Evolutionary conservation across 2,888 invertebrate genomes (phyloP), one percentile per base, ranked within the genome.

Genomic region (Ischnus inquisitorius): DNA sequence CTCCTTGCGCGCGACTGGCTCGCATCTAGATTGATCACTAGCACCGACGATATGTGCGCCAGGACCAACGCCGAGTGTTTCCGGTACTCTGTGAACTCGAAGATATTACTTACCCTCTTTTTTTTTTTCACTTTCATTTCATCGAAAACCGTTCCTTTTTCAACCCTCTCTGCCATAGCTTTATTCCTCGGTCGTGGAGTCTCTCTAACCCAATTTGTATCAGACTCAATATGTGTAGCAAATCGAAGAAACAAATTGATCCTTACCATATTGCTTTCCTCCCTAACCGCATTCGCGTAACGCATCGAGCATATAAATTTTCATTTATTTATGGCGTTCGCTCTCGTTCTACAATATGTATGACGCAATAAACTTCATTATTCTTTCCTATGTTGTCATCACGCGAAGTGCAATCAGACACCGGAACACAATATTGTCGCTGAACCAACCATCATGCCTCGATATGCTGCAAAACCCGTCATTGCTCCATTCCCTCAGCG

Each of bases 401-500:
- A 1, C 25, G 25, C 14, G 28, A 22, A 22, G 60, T 25, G 60
- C 60, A 1, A 60, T 60, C 60, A 28, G 60, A 60, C 60, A 60
- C 60, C 60, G 28, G 25, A 60, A 60, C 28, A 10, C 34, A 28
- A 69, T 54, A 69, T 34, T 69, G 16, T 54, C 54, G 54, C 39
- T 54, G 39, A 54, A 54, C 14, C 60, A 1, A 64, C 39, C 41
- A n/a, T n/a, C 57, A 43, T 19, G 57, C 19, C 41, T 39, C 25
- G 57, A 25, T 43, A 60, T 43, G 34, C n/a, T n/a, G 71, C 54
- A 72, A 72, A 72, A 57, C 41, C 25, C 57, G 41, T 72, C 69
- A 54, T 57, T 57, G 54, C 57, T 57, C 39, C 41, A 57, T 16
- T 12, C 10, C 10, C 22, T 22, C 22, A 54, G 34, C 54, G 1